Evolutionary conservation across 1,140 invertebrate species (phyloP).

Genomic region (Heliconius eleuchia): DNA sequence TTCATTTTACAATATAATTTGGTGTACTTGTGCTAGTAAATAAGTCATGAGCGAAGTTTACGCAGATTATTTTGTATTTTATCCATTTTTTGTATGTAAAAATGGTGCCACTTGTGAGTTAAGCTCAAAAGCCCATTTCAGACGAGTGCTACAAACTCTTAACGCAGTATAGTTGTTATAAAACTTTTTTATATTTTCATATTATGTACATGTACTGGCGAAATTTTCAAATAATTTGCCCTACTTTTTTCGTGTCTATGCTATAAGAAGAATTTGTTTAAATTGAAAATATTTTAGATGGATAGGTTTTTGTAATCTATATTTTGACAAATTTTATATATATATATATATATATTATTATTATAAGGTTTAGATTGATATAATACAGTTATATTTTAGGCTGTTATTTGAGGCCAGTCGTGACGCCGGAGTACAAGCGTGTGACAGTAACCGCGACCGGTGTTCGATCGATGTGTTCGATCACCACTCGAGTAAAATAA

Average conservation of each 20-base stretch:
- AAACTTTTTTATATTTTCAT: slow-evolving; percentile 1
- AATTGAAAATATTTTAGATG: background rate
- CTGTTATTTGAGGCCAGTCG: too few relatives aligned
- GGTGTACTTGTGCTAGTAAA: background rate
- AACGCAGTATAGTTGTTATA: background rate
- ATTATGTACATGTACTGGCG: background rate
- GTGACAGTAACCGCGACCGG: too few relatives aligned
- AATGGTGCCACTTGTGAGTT: slow-evolving; percentile 11
- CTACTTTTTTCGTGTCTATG: background rate
- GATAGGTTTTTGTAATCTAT: too few relatives aligned
- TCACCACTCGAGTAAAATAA: too few relatives aligned
- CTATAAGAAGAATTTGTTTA: background rate
- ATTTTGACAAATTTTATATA: too few relatives aligned
- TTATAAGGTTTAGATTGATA: too few relatives aligned
- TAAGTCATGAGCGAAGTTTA: background rate
- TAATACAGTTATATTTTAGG: too few relatives aligned
- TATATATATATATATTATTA: too few relatives aligned
- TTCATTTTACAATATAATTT: background rate
- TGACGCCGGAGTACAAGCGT: too few relatives aligned
- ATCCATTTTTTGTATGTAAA: slow-evolving; percentile 1
- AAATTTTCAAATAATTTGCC: background rate
- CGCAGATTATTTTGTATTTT: slow-evolving; percentile 6
- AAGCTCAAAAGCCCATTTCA: background rate
- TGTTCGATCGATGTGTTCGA: too few relatives aligned
- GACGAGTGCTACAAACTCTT: slow-evolving; percentile 1